Evolutionary conservation across 2,888 invertebrate genomes (phyloP), one percentile per base, ranked within the genome.

Genomic region (Apamea anceps): DNA sequence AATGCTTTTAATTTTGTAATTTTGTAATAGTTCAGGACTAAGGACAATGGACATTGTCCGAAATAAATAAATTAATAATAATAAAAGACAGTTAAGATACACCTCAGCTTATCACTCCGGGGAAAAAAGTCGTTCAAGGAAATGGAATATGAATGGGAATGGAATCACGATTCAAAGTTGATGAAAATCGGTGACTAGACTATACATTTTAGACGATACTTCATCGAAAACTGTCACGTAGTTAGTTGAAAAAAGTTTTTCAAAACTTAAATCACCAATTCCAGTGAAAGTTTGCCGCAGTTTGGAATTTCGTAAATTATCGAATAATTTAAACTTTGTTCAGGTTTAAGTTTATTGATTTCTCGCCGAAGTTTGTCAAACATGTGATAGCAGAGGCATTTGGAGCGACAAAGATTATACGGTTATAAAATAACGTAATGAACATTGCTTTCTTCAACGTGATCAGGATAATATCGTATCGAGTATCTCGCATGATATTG

Each of bases 211-310:
- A 42, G 21, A 60, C 15, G 42, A 74, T 63, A 60, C 66, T 81
- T 81, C 45, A 75, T 65, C 63, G 42, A 81, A 77, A 68, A 63
- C 66, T 72, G 45, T 85, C 78, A 78, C 85, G 72, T 74, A 74
- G 48, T 32, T 74, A 72, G 32, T 78, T 60, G 12, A 60, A 74
- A 8, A 54, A 84, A 85, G 75, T 78, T 82, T 85, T 77, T 72
- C 72, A 60, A 72, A 81, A 85, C 85, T 72, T 75, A 42, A 75
- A 85, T 72, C 75, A 78, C 74, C 54, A 75, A 78, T 82, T 54
- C 28, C 63, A 32, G 3, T 77, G 18, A 62, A 77, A 85, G 32
- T 80, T 74, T 2, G 32, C 15, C 28, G 12, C 67, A 81, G 57
- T 75, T 81, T 28, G 45, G 21, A 72, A 81, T 63, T 84, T 67